phyloP scores from a whole-genome alignment of 2,888 invertebrate species.

The Drosophila crucigera region DNA sequence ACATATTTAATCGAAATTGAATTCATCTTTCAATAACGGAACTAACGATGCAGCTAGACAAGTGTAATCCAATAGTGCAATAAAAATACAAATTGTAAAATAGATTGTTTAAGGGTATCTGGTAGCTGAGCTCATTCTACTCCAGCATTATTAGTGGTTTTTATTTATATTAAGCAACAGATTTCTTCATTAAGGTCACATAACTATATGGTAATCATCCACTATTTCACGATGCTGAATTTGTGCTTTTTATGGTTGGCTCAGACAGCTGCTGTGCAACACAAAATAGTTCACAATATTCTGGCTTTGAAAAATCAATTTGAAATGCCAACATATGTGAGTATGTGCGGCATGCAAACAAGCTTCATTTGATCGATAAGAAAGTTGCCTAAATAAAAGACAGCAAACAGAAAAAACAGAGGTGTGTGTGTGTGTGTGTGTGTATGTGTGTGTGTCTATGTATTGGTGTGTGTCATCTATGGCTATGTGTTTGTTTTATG shows the following conservation, averaged over 20 bases:
- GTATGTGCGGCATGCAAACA: not conserved
- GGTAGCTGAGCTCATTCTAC: not conserved
- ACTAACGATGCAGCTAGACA: not conserved
- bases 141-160: not conserved
- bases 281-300: not conserved
- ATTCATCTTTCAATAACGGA: not conserved
- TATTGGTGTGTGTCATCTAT: conserved; percentile 15
- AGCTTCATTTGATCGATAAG: conserved; percentile 41
- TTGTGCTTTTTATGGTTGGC: not conserved
- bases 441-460: not conserved
- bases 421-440: not conserved
- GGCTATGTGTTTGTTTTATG: conserved; percentile 48
- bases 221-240: not conserved
- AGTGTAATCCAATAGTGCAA: not conserved
- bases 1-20: not conserved
- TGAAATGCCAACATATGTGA: conserved; percentile 1
- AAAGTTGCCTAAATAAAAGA: conserved; percentile 44
- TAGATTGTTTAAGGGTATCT: not conserved
- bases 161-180: not conserved
- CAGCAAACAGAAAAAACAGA: conserved; percentile 13
- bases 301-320: conserved; percentile 16
- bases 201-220: not conserved
- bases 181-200: not conserved
- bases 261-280: not conserved
- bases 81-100: not conserved